Base-by-base conservation (phyloP, 2,113 vertebrate genomes). In the Urocitellus parryii region DNA sequence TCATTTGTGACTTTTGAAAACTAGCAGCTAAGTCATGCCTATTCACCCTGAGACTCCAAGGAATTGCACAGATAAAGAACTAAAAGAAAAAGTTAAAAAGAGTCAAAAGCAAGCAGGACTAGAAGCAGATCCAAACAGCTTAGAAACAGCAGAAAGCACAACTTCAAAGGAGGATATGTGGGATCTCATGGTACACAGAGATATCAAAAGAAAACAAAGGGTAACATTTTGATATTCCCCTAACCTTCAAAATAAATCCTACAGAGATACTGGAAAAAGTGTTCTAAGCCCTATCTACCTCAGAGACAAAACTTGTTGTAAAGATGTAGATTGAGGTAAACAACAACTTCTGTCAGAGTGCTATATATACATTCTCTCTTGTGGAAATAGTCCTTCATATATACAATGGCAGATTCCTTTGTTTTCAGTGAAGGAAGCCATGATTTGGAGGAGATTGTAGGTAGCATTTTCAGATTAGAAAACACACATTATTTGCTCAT, bases 1-100 rank as follows among this genome's bases (percentile, higher is more conserved):
- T 97, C n/a, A 96, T 97, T 98, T 97, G 73, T 97, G 79, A 94
- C 96, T 98, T 96, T 97, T 97, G 90, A 98, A 98, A 97, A 14
- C 80, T 96, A 96, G 20, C 91, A 97, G 94, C 97, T 86, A 97
- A 98, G 70, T 97, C 96, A 95, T 92, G 67, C 80, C 76, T 97
- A 80, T 97, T 97, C 61, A 95, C 48, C 24, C 42, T 70, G 74
- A 98, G 97, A 79, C 98, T 98, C 98, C 73, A 97, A 98, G 98
- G 97, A 98, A 98, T 94, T 98, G 10, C n/a, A 94, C 39, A 96
- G 84, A 96, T 85, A 97, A 98, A 97, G 74, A 88, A 86, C 5
- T 8, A 94, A 97, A 86, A 97, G 61, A 29, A 96, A 88, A 97
- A 32, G 90, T 32, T 98, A 94, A 97, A 88, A 95, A 93, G 48